Evolutionary conservation across 2,113 vertebrate genomes (phyloP), one percentile per base, ranked within the genome.

Genomic region (Lepus timidus): DNA sequence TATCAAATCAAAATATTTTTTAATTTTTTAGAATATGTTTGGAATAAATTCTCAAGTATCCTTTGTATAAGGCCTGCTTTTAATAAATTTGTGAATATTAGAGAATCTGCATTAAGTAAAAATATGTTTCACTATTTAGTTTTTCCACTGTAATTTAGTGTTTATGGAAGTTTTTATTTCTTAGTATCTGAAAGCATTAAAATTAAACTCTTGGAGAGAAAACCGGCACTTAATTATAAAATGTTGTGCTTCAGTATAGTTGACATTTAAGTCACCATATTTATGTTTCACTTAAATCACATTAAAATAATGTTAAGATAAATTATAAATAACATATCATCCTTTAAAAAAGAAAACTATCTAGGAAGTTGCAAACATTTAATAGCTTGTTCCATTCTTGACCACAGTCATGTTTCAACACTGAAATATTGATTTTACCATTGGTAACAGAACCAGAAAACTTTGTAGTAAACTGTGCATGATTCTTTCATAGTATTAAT

Each of bases 281-380:
- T 94, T 81, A 39, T 82, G n/a, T 91, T 75, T 91, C 65, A 78
- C 33, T 80, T 84, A 52, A 80, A 25, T 85, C 52, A 19, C 11
- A 79, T 94, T 88, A 91, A 85, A 88, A 68, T 55, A 92, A n/a
- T 51, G n/a, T 80, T 80, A 52, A 33, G 33, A 74, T 70, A 84
- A 92, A 14, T 79, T 90, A 49, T 25, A 13, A 82, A 1, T 74
- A 73, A 73, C 25, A 1, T 93, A 4, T 85, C 91, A 80, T 16
- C 31, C 74, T 71, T 81, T 85, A 33, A 44, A 93, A 96, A 49
- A 67, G 3, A 80, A 84, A 87, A 49, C 12, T 61, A 3, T 75
- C 31, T 62, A 75, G 44, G 10, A 79, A 75, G 61, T 75, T 90
- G 14, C 39, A 88, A 31, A 62, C 51, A 83, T 12, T 68, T 44